Conservation (phyloP, 2,888 invertebrate genomes). For the Nezara viridula region DNA sequence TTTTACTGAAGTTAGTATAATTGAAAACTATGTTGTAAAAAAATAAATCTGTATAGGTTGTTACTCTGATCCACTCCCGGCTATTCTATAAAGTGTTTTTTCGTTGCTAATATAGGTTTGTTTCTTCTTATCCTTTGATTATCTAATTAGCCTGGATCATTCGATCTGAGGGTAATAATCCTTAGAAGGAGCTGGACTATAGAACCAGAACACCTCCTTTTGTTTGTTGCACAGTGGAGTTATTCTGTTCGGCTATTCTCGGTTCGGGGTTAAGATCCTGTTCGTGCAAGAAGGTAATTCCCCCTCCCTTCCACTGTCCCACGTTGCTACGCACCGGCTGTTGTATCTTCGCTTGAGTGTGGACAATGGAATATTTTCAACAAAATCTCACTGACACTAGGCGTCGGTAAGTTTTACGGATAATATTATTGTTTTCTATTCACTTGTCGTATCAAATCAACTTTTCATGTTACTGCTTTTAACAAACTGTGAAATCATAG, state of each 20-base stretch:
- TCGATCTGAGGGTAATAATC: not conserved
- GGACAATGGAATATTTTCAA: not conserved
- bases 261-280: not conserved
- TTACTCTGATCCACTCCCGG: not conserved
- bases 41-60: not conserved
- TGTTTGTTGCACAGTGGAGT: not conserved
- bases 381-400: not conserved
- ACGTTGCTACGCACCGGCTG: slow-evolving; percentile 17
- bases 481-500: not conserved
- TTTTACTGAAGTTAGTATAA: not conserved
- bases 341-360: not conserved
- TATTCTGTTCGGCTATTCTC: not conserved
- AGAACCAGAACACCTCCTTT: not conserved
- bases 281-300: not conserved
- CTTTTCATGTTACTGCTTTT: not conserved
- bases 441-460: not conserved
- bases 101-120: not conserved
- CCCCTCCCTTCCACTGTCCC: not conserved
- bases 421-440: not conserved
- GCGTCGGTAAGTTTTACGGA: not conserved
- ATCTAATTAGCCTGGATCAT: not conserved
- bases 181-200: not conserved
- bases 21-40: not conserved
- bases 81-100: too few species aligned
- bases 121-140: not conserved